Percentiles rank a stretch among this genome's conserved stretches.
These are phyloP conservation scores for Tyria jacobaeae DNA, from an alignment of 2,888 invertebrate genomes.

Conservation along the genomic window DNA sequence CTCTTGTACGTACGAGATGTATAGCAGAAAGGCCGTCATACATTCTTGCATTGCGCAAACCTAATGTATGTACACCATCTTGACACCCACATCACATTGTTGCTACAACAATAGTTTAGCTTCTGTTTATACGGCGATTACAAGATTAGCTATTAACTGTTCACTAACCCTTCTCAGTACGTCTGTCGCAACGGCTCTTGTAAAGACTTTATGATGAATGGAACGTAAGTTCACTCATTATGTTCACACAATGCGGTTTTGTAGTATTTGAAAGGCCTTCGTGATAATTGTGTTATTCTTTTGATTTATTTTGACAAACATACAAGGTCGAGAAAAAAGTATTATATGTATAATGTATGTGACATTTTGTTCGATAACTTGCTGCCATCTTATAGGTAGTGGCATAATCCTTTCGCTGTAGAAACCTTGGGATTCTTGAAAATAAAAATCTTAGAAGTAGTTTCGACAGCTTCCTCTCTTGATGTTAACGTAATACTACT, in stretches of 20 bases:
- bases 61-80: conserved; percentile 14
- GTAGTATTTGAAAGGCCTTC: conserved; percentile 2
- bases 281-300: conserved; percentile 6
- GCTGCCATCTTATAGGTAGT: no score
- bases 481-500: no score
- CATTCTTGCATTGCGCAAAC: conserved; percentile 10
- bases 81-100: conserved; percentile 47
- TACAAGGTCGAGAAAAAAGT: no score
- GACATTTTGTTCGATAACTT: no score
- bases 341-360: no score
- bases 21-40: conserved; percentile 1
- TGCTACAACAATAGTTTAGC: conserved; percentile 43
- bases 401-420: no score
- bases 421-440: no score
- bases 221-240: conserved; percentile 26
- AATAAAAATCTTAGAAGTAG: no score
- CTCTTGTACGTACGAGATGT: no score
- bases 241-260: conserved; percentile 8
- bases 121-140: conserved; percentile 39
- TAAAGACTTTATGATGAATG: conserved; percentile 26
- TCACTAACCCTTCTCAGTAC: conserved; percentile 1
- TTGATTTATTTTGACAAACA: background rate
- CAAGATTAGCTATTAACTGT: conserved; percentile 37
- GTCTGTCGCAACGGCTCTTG: conserved; percentile 26
- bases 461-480: no score